Evolutionary conservation across 1,140 invertebrate genomes (phyloP), one percentile per base, ranked within the genome.

Genomic region (Tetramorium alpestre): DNA sequence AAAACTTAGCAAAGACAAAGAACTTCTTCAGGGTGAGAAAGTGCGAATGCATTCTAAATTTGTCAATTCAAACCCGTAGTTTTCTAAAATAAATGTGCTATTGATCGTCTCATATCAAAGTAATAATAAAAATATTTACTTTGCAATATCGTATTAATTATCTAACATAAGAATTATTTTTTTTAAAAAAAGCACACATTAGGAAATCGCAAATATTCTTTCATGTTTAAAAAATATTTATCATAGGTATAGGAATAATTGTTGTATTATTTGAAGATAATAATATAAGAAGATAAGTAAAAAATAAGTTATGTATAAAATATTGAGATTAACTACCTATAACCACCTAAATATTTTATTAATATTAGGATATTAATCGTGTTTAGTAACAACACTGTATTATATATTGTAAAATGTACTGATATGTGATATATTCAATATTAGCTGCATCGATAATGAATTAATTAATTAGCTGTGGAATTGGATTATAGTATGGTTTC

Each of bases 31-130:
- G 56, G 25, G 51, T 25, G 38, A 90, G 85, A 87, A 67, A 47
- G 49, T 49, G 33, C 72, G 62, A 87, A 58, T 87, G 58, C 76
- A 89, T 80, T 90, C 41, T 54, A 62, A 73, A 72, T 67, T 78
- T 49, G 22, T 28, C 33, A n/a, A 33, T 33, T 33, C 33, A 33
- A 78, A 56, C 25, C 77, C 76, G 28, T 51, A 47, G 47, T 13
- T 22, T 78, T 81, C 58, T 77, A 47, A 90, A 33, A 76, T 76
- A 33, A 56, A 80, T 13, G 4, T 7, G 10, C 13, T 28, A 80
- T 69, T 47, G 33, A 56, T 69, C n/a, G 65, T 58, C 47, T 47
- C 11, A 72, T 60, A 82, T 72, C 41, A 4, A 85, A 28, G 2
- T 10, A 2, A 13, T n/a, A n/a, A 60, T 28, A 60, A 84, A 22